Conservation (phyloP, 2,113 vertebrate species). For the Sigmodon hispidus region DNA sequence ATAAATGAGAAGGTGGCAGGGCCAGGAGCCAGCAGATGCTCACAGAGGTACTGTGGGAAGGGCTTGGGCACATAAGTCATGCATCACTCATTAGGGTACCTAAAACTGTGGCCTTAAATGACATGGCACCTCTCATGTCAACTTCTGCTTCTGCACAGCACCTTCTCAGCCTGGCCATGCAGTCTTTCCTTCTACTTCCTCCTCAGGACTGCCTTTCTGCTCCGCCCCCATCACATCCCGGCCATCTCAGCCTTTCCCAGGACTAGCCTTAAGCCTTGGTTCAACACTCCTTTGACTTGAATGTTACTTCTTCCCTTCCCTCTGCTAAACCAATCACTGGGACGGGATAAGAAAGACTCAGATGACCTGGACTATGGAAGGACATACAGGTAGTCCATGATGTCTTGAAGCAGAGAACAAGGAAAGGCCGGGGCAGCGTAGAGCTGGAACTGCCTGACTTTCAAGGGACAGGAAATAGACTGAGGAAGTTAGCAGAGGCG, state of each 20-base stretch:
- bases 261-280: not conserved
- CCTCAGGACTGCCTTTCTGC: not conserved
- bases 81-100: accelerated
- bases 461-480: not conserved
- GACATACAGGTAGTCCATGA: accelerated
- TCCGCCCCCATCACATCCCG: not conserved
- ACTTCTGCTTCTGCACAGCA: not conserved
- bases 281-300: not conserved
- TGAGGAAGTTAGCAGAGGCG: not conserved
- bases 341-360: not conserved
- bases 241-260: not conserved
- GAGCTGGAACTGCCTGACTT: not conserved
- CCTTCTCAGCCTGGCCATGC: not conserved
- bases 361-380: not conserved
- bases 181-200: accelerated
- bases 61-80: not conserved
- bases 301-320: not conserved
- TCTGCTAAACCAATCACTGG: not conserved
- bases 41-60: not conserved
- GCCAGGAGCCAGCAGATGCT: not conserved
- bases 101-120: not conserved
- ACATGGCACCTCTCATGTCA: accelerated
- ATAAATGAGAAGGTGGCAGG: not conserved
- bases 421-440: not conserved
- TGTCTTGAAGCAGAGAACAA: not conserved